These are phyloP conservation scores for Leptinotarsa lineolata DNA, from an alignment of 1,140 invertebrate species.

Conservation along the genomic window DNA sequence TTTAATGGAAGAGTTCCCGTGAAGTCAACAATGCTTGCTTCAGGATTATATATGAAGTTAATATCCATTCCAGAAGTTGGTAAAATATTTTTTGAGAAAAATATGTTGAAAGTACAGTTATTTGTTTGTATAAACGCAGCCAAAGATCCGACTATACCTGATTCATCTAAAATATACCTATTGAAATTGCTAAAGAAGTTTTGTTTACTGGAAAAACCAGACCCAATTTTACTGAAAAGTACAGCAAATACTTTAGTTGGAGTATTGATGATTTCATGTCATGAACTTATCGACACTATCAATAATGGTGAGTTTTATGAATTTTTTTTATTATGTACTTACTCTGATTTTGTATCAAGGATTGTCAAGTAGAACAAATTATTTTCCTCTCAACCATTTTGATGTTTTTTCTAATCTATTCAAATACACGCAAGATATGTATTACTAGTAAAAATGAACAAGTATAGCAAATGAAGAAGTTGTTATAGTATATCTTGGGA, in stretches of 20 bases:
- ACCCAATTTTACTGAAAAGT: constrained; percentile 5
- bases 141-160: not conserved
- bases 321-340: not conserved
- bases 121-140: not conserved
- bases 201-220: constrained; percentile 15
- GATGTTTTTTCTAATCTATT: too few relatives aligned
- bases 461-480: too few relatives aligned
- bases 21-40: constrained; percentile 29
- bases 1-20: constrained; percentile 22
- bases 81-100: constrained; percentile 38
- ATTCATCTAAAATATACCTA: not conserved
- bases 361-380: too few relatives aligned
- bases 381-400: too few relatives aligned
- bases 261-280: constrained; percentile 10
- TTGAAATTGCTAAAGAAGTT: constrained; percentile 17
- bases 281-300: not conserved
- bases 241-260: constrained; percentile 7
- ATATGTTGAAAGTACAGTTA: constrained; percentile 26
- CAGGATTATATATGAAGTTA: constrained; percentile 35
- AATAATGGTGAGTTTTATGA: constrained; percentile 25
- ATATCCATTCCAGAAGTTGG: constrained; percentile 33
- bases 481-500: too few relatives aligned
- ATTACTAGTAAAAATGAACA: too few relatives aligned
- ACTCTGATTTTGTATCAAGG: not conserved
- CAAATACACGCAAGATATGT: too few relatives aligned